These are phyloP conservation scores for Protonemura montana DNA, from an alignment of 2,888 invertebrate genomes.

Conservation along the genomic window DNA sequence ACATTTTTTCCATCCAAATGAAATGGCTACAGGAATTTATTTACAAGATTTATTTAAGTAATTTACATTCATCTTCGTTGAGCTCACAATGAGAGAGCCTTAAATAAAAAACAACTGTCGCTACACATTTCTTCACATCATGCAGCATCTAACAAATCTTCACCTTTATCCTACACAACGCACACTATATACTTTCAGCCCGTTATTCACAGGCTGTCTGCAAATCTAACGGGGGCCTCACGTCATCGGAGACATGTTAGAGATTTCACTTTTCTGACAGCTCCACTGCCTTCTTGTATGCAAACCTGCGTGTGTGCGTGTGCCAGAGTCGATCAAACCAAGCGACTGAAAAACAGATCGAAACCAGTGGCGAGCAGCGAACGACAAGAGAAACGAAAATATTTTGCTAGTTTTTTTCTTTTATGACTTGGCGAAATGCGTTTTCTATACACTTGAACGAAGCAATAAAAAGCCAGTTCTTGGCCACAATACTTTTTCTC, in stretches of 20 bases:
- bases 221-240: not conserved
- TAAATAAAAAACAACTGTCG: too few relatives aligned
- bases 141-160: not conserved
- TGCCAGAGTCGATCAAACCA: not conserved
- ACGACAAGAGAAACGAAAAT: too few relatives aligned
- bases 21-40: too few relatives aligned
- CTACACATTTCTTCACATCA: not conserved
- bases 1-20: too few relatives aligned
- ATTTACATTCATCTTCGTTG: too few relatives aligned
- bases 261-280: not conserved
- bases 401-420: too few relatives aligned
- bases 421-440: too few relatives aligned
- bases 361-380: not conserved
- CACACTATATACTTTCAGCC: not conserved
- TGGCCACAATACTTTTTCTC: too few relatives aligned
- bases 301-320: not conserved
- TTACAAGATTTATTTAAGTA: too few relatives aligned
- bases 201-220: not conserved
- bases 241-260: not conserved
- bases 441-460: too few relatives aligned
- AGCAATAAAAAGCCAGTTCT: too few relatives aligned
- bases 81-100: too few relatives aligned
- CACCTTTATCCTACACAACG: not conserved
- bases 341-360: not conserved
- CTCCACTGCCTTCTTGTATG: not conserved